phyloP scores from a whole-genome alignment of 1,140 invertebrate species.

The Drosophila pruinosa region DNA sequence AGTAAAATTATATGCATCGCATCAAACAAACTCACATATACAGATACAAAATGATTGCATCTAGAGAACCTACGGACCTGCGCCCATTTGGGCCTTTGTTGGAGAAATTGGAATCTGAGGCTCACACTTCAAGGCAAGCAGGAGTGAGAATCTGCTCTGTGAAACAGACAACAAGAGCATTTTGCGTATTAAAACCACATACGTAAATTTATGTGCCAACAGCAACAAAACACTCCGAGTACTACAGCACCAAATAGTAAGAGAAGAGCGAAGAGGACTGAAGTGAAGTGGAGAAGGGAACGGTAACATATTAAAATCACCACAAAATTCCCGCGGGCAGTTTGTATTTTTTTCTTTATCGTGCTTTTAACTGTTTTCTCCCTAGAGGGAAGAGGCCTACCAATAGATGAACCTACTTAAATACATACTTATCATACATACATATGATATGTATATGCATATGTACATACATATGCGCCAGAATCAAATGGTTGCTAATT shows the following conservation, averaged over 20 bases:
- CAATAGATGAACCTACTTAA: neutral
- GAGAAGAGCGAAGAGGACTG: neutral
- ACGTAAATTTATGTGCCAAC: constrained; percentile 71
- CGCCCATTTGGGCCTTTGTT: constrained; percentile 46
- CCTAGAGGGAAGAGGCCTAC: constrained; percentile 18
- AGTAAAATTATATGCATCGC: constrained; percentile 79
- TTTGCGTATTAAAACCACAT: constrained; percentile 74
- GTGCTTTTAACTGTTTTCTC: constrained; percentile 18
- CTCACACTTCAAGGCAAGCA: neutral
- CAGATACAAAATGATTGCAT: constrained; percentile 4
- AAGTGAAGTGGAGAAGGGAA: neutral
- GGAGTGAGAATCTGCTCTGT: constrained; percentile 54
- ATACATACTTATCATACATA: neutral
- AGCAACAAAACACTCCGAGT: no score
- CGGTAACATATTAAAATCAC: constrained; percentile 55
- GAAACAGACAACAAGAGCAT: constrained; percentile 35
- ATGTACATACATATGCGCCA: constrained; percentile 10
- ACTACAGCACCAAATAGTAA: neutral
- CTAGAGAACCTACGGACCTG: no score
- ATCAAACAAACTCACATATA: constrained; percentile 49
- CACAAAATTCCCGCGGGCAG: constrained; percentile 65
- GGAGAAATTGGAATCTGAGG: constrained; percentile 52
- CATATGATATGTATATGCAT: neutral
- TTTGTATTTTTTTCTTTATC: constrained; percentile 27
- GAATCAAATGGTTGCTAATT: constrained; percentile 51